Base-by-base conservation (phyloP, 2,113 vertebrate genomes). In the Struthidea cinerea region DNA sequence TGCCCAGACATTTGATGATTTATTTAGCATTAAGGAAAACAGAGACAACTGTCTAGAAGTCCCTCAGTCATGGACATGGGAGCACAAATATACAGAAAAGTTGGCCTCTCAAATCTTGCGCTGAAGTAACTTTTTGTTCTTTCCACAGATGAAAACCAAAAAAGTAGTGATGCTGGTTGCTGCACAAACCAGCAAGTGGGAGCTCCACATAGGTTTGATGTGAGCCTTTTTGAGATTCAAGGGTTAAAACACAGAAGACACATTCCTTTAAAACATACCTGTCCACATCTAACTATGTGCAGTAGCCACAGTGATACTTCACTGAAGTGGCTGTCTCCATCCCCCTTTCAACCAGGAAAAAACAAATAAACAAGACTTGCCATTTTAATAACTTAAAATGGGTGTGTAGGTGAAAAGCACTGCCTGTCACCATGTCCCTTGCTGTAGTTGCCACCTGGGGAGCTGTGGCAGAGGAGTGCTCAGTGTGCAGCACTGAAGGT, bases 21-120 rank as follows among this genome's bases (percentile, higher is more conserved):
- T 97, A 96, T 97, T 95, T 93, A 91, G 90, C 89, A 78, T 87
- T 94, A 95, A 96, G 93, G 53, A 94, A 90, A 96, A 95, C 74
- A 97, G 81, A 95, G 84, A 92, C 75, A 94, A 94, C 90, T 63
- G 80, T 89, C 94, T 97, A 78, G 55, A 93, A 95, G 88, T 74
- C 55, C 74, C 75, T 88, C 60, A 68, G 73, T 67, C 63, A 78
- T 44, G 75, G 85, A 93, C 93, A 92, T 57, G 71, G 73, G 60
- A 78, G 83, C 3, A 5, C 82, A 94, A 88, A 87, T 24, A 86
- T 57, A 93, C 24, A 87, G 83, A 79, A 47, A 56, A 82, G 35
- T 65, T 90, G 60, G 74, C 41, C 49, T 67, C 84, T 80, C 23
- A 20, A 42, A 87, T 80, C 55, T 61, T 75, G 70, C 1, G 18